Evolutionary conservation across 1,140 invertebrate species (phyloP), one percentile per base, ranked within the genome.

Genomic region (Batillaria attramentaria): DNA sequence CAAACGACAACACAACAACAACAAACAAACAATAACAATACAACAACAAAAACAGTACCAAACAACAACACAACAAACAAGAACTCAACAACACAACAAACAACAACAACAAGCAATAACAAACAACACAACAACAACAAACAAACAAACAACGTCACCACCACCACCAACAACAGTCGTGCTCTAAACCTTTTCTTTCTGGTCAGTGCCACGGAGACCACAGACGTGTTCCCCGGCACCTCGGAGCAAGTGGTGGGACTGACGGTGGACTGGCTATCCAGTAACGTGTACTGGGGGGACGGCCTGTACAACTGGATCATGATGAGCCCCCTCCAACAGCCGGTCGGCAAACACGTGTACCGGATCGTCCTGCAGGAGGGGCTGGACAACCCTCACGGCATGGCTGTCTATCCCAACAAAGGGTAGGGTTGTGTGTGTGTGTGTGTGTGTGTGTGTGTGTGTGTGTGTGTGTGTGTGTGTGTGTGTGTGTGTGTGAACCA

Each of bases 251-350:
- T 87, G 24, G 97, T 99, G 92, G 98, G 98, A n/a, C 89, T 99
- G 75, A 94, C 96, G 3, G 93, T 99, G 20, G 98, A 99, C 91
- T 98, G 96, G 95, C 91, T 97, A 33, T 93, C 96, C 82, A 97
- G 96, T 82, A 98, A 99, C 89, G 93, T 99, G 60, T 99, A 97
- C 90, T 99, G 98, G 96, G 97, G 97, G 0, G 98, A 99, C 91
- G 97, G 97, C 0, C 80, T 88, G 24, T 89, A 88, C 79, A 85
- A 89, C 79, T 88, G 87, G 87, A 85, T 89, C 41, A 82, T 86
- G 33, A 84, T 89, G 84, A 83, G 82, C 13, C 6, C 24, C 57
- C 57, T 60, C 6, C 16, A 6, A 41, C 18, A 60, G 16, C n/a
- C 62, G 24, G 10, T 50, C 24, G 18, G 31, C 74, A 62, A 83